Percentiles rank a stretch among this genome's conserved stretches.
Conservation (phyloP, 2,797 vertebrate species). For the Heterohyrax brucei region DNA sequence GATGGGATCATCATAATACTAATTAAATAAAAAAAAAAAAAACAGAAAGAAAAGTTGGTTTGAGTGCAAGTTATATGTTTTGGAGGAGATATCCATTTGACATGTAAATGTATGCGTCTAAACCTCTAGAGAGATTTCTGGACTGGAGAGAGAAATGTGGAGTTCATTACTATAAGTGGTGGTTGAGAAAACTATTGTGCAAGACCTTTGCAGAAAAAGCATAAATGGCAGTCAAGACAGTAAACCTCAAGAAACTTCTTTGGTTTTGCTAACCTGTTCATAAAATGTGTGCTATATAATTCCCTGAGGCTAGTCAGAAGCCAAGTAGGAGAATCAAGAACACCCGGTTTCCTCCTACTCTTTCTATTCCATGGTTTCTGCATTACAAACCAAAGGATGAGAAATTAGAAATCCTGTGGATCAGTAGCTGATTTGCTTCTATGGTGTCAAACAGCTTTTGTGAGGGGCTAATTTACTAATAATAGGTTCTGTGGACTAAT, state of each 20-base stretch:
- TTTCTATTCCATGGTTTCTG: conserved; percentile 10
- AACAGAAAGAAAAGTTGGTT: background rate
- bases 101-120: background rate
- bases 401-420: background rate
- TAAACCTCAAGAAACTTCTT: background rate
- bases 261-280: conserved; percentile 10
- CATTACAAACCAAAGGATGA: background rate
- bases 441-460: background rate
- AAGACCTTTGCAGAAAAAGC: conserved; percentile 45
- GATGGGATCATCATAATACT: conserved; percentile 13
- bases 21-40: conserved; percentile 51
- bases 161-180: background rate
- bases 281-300: conserved; percentile 11
- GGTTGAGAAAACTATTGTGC: background rate
- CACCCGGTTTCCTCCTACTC: background rate
- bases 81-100: conserved; percentile 3
- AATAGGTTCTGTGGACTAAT: background rate
- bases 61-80: background rate
- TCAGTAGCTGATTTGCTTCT: background rate
- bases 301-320: background rate
- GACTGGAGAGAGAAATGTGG: background rate
- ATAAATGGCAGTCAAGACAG: background rate
- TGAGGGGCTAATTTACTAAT: conserved; percentile 8
- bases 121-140: conserved; percentile 11
- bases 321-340: background rate